These are phyloP conservation scores for Andrena fulva DNA, from an alignment of 2,888 invertebrate genomes.

Conservation along the genomic window DNA sequence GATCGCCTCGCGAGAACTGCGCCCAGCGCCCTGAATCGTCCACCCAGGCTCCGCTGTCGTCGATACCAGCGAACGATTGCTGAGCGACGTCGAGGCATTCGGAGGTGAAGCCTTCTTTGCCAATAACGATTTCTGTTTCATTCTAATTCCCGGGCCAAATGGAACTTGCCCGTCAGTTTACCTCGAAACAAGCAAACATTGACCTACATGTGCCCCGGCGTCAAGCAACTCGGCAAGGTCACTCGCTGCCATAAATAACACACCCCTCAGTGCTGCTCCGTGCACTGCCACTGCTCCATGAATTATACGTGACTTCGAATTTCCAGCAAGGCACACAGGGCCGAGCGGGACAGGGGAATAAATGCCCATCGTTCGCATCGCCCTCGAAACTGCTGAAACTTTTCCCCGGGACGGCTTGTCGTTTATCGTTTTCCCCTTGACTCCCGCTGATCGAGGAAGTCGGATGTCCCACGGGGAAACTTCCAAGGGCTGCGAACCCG, in stretches of 20 bases:
- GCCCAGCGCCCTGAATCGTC: not conserved
- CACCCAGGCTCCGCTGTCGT: not conserved
- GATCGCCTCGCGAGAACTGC: constrained; percentile 1
- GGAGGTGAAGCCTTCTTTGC: too few species aligned
- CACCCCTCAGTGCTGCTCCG: not conserved
- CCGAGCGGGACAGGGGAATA: constrained; percentile 6
- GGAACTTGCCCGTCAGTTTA: not conserved
- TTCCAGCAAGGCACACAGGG: not conserved
- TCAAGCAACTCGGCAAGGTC: constrained; percentile 8
- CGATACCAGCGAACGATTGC: too few species aligned
- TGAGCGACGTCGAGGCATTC: too few species aligned
- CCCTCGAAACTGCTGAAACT: constrained; percentile 7
- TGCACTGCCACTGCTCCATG: constrained; percentile 6
- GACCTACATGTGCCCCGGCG: constrained; percentile 4
- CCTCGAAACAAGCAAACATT: not conserved
- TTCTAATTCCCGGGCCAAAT: not conserved
- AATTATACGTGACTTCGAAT: constrained; percentile 26
- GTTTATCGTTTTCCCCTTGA: constrained; percentile 14
- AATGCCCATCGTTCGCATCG: constrained; percentile 15
- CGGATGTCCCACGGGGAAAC: not conserved
- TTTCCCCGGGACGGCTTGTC: constrained; percentile 5
- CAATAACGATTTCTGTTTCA: too few species aligned
- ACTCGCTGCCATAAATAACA: constrained; percentile 12
- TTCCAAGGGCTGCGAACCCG: not conserved
- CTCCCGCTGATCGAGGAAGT: not conserved